These are phyloP conservation scores for Actenoides hombroni DNA, from an alignment of 2,113 vertebrate genomes.

Conservation along the genomic window DNA sequence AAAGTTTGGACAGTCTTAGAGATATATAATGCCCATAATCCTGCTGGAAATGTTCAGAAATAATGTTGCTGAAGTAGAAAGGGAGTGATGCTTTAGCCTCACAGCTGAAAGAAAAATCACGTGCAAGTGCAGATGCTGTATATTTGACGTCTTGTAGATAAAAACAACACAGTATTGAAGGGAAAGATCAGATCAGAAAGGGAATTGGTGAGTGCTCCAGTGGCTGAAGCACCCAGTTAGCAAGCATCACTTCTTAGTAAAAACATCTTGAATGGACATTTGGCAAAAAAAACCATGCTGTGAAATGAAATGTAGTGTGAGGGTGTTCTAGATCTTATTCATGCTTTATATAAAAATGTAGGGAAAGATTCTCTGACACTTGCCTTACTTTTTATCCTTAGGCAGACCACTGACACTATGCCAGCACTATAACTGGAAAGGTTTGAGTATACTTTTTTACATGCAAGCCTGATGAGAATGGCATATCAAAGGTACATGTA, in stretches of 20 bases:
- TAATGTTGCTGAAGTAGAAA: not conserved
- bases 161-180: not conserved
- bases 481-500: not conserved
- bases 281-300: not conserved
- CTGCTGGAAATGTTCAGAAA: not conserved
- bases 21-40: not conserved
- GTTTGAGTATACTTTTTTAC: not conserved
- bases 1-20: not conserved
- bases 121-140: not conserved
- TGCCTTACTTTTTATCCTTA: not conserved
- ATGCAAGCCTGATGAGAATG: not conserved
- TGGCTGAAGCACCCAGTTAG: not conserved
- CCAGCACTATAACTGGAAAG: not conserved
- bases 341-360: not conserved
- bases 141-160: not conserved
- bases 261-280: not conserved
- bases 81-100: not conserved
- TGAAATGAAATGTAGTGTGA: not conserved
- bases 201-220: not conserved
- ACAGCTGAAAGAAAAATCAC: not conserved
- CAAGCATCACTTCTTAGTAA: not conserved
- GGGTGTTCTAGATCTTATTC: not conserved
- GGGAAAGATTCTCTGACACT: not conserved
- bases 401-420: not conserved
- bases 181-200: not conserved